Conservation (phyloP, 2,888 invertebrate species). For the Eristalinus sepulchralis region DNA sequence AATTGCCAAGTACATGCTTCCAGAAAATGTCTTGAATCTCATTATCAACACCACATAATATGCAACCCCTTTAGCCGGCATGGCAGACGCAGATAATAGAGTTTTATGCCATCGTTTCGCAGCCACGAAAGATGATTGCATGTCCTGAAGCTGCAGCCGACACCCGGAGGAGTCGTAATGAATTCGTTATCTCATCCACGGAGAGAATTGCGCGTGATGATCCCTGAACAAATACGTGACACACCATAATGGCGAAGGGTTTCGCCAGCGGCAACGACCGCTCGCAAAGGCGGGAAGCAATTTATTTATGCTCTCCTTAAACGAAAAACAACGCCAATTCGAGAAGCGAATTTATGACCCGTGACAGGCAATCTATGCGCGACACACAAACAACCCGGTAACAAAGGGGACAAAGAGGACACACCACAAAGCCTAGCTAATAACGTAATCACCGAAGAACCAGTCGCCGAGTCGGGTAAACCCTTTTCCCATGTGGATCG, state of each 20-base stretch:
- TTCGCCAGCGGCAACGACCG: slow-evolving; percentile 23
- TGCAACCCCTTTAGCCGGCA: not conserved
- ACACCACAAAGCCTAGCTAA: slow-evolving; percentile 68
- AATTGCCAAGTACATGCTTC: not conserved
- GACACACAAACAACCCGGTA: slow-evolving; percentile 53
- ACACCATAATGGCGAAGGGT: slow-evolving; percentile 65
- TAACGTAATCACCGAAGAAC: slow-evolving; percentile 67
- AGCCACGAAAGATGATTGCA: not conserved
- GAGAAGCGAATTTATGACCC: slow-evolving; percentile 46
- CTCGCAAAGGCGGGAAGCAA: slow-evolving; percentile 41
- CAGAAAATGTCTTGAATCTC: not conserved
- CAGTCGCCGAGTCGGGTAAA: slow-evolving; percentile 34
- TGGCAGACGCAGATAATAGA: slow-evolving; percentile 43
- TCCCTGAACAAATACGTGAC: slow-evolving; percentile 70
- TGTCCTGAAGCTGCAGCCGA: not conserved
- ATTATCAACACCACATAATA: not conserved
- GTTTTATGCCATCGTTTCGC: slow-evolving; percentile 44
- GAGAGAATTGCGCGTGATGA: slow-evolving; percentile 55
- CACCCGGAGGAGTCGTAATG: slow-evolving; percentile 46
- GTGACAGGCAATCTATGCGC: slow-evolving; percentile 27
- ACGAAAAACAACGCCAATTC: slow-evolving; percentile 43
- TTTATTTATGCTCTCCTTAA: slow-evolving; percentile 23
- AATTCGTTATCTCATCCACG: slow-evolving; percentile 65
- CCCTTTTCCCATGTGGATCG: slow-evolving; percentile 68
- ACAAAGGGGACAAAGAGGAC: not conserved